phyloP scores from a whole-genome alignment of 2,797 vertebrate species.

The Tapera naevia region DNA sequence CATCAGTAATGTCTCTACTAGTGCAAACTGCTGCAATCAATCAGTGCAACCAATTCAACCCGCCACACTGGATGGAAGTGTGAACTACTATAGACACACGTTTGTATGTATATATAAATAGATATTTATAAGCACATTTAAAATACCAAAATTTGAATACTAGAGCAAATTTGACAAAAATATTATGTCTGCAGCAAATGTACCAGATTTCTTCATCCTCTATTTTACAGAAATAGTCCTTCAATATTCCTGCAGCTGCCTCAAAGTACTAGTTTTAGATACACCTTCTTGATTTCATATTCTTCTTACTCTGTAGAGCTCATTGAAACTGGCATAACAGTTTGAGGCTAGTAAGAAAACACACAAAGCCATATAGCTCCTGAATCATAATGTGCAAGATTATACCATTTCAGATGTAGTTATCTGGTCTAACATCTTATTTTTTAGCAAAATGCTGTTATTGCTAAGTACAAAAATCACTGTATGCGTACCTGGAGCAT shows the following conservation, averaged over 20 bases:
- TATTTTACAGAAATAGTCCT: background rate
- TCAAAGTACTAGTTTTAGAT: background rate
- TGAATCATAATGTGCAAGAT: background rate
- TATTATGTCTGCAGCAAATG: background rate
- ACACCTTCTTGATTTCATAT: background rate
- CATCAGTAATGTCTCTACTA: background rate
- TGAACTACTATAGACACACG: fast-evolving
- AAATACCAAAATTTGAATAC: background rate
- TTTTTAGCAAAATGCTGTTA: background rate
- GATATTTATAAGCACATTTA: background rate
- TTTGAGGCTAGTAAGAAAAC: background rate
- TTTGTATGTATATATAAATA: background rate
- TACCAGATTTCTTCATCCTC: background rate
- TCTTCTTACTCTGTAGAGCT: background rate
- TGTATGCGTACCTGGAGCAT: conserved; percentile 78
- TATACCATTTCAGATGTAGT: background rate
- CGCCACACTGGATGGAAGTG: background rate
- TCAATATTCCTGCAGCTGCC: background rate
- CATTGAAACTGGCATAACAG: background rate
- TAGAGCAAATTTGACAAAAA: background rate
- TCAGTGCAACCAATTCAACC: background rate
- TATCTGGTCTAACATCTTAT: background rate
- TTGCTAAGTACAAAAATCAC: background rate
- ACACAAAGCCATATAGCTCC: background rate
- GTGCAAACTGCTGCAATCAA: background rate